Conservation (phyloP, 2,113 vertebrate species). For the Tupaia chinensis region DNA sequence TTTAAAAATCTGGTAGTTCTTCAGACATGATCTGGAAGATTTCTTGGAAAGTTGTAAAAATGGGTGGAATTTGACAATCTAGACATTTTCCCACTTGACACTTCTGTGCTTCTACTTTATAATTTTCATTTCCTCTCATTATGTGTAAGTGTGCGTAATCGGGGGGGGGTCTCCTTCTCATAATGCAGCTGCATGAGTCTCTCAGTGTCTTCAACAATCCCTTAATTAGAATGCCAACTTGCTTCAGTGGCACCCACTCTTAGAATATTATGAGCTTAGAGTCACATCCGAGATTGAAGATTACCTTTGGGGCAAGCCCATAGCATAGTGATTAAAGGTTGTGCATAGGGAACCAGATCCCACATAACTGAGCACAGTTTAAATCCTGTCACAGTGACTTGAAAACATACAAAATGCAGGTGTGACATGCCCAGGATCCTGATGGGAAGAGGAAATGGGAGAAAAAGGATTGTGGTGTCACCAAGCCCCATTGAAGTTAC, state of each 20-base stretch:
- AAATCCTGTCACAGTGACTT: no score
- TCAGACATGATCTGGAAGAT: background rate
- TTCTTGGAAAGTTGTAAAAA: background rate
- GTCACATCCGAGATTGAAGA: background rate
- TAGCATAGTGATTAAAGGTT: no score
- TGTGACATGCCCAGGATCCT: no score
- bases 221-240: background rate
- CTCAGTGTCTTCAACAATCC: background rate
- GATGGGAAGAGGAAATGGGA: no score
- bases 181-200: background rate
- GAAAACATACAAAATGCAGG: no score
- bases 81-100: slow-evolving; percentile 1
- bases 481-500: no score
- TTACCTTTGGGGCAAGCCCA: background rate
- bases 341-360: no score
- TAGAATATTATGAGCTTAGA: background rate
- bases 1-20: background rate
- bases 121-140: background rate
- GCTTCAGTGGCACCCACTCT: background rate
- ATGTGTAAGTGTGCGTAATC: background rate
- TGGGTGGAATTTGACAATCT: background rate
- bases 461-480: no score
- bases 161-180: background rate
- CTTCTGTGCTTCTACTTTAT: background rate
- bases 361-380: no score